phyloP scores from a whole-genome alignment of 2,113 vertebrate genomes.

The Zapus hudsonius region DNA sequence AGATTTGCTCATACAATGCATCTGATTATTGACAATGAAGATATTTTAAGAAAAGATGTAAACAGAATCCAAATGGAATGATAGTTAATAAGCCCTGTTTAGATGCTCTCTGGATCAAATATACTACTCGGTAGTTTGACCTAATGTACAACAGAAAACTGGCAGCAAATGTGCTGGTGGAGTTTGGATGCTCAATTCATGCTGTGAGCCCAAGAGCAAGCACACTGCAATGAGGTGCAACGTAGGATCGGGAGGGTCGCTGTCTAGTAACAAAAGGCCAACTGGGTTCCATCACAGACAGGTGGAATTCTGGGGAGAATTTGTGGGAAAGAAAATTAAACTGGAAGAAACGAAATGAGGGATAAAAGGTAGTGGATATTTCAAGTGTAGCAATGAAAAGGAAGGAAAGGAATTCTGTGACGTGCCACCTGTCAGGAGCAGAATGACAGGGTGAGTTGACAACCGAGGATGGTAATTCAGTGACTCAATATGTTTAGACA shows the following conservation, averaged over 20 bases:
- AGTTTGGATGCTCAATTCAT: neutral
- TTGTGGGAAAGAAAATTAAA: neutral
- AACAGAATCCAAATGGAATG: neutral
- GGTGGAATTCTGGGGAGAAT: neutral
- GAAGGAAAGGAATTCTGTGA: neutral
- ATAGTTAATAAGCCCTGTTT: neutral
- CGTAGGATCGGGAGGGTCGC: neutral
- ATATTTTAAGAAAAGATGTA: no score
- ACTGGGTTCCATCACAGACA: neutral
- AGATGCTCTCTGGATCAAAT: slow-evolving; percentile 40
- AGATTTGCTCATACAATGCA: no score
- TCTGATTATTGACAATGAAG: no score
- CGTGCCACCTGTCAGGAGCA: neutral
- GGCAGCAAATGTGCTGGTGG: neutral
- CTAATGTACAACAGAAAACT: neutral
- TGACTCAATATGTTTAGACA: neutral
- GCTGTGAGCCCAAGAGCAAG: neutral
- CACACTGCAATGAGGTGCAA: neutral
- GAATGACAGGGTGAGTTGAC: neutral
- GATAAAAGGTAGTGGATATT: neutral
- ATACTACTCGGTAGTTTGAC: neutral
- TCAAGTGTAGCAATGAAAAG: neutral
- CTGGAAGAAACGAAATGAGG: neutral
- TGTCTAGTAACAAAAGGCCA: neutral
- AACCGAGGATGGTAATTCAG: neutral